Percentiles rank a stretch among this genome's conserved stretches.
These are phyloP conservation scores for Ormyrus rosae DNA, from an alignment of 2,888 invertebrate genomes.

Conservation along the genomic window DNA sequence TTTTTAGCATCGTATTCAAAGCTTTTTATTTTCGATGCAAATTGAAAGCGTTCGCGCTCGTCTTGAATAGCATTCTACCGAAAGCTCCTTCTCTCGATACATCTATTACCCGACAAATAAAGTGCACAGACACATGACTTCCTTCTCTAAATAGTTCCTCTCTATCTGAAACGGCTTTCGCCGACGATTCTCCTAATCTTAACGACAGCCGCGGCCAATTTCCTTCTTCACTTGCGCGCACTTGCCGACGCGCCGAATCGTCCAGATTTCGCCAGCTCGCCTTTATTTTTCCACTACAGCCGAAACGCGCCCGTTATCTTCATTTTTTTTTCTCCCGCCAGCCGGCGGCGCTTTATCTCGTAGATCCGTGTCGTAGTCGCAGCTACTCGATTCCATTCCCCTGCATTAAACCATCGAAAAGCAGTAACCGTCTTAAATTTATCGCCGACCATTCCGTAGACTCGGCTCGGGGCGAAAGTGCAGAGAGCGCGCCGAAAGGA, in stretches of 20 bases:
- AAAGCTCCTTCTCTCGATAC: slow-evolving; percentile 5
- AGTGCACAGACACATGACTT: slow-evolving; percentile 34
- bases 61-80: neutral
- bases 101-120: slow-evolving; percentile 42
- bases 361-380: slow-evolving; percentile 64
- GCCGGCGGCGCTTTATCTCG: slow-evolving; percentile 45
- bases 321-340: slow-evolving; percentile 1
- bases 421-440: slow-evolving; percentile 73
- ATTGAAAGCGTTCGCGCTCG: too few species aligned
- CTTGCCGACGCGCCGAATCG: slow-evolving; percentile 18
- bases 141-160: slow-evolving; percentile 40
- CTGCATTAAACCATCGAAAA: slow-evolving; percentile 71
- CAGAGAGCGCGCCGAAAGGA: slow-evolving; percentile 39
- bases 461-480: slow-evolving; percentile 52
- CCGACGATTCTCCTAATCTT: slow-evolving; percentile 42
- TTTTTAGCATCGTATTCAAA: too few species aligned
- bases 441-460: slow-evolving; percentile 69
- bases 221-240: slow-evolving; percentile 4
- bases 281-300: slow-evolving; percentile 51
- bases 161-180: slow-evolving; percentile 47
- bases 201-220: slow-evolving; percentile 47
- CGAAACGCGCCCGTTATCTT: slow-evolving; percentile 48
- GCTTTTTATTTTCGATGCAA: too few species aligned
- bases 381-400: slow-evolving; percentile 69
- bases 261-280: slow-evolving; percentile 41